Conservation (phyloP, 2,797 vertebrate species). For the Myioborus melanocephalus region DNA sequence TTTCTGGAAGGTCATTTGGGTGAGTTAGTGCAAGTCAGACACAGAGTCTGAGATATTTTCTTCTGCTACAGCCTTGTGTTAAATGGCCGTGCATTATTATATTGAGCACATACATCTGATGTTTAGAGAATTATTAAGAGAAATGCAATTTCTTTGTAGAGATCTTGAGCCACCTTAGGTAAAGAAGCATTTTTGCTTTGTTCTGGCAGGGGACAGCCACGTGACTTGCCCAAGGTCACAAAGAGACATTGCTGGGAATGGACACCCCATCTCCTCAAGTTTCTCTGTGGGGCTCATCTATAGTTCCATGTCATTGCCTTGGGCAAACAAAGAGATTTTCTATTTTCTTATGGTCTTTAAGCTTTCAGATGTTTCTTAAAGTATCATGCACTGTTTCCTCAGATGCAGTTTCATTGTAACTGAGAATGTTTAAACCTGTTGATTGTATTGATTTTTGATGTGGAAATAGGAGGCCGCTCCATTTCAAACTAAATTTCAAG, state of each 20-base stretch:
- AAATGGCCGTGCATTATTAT: neutral
- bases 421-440: slow-evolving; percentile 64
- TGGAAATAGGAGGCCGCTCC: slow-evolving; percentile 41
- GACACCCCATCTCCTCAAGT: neutral
- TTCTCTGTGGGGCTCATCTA: neutral
- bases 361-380: slow-evolving; percentile 15
- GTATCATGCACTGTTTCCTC: slow-evolving; percentile 27
- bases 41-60: neutral
- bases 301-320: neutral
- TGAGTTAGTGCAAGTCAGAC: neutral
- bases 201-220: neutral
- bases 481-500: slow-evolving; percentile 65
- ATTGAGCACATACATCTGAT: neutral
- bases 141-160: neutral
- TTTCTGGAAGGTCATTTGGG: neutral
- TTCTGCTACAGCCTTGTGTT: neutral
- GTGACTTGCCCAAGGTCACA: neutral
- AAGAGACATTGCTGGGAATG: neutral
- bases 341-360: slow-evolving; percentile 31
- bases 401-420: slow-evolving; percentile 33
- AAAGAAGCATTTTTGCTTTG: neutral
- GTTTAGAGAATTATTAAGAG: neutral
- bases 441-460: slow-evolving; percentile 66
- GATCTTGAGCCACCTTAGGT: neutral
- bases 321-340: neutral